These are phyloP conservation scores for Neosilurus mollespiculum DNA, from an alignment of 2,797 vertebrate genomes.

Conservation along the genomic window DNA sequence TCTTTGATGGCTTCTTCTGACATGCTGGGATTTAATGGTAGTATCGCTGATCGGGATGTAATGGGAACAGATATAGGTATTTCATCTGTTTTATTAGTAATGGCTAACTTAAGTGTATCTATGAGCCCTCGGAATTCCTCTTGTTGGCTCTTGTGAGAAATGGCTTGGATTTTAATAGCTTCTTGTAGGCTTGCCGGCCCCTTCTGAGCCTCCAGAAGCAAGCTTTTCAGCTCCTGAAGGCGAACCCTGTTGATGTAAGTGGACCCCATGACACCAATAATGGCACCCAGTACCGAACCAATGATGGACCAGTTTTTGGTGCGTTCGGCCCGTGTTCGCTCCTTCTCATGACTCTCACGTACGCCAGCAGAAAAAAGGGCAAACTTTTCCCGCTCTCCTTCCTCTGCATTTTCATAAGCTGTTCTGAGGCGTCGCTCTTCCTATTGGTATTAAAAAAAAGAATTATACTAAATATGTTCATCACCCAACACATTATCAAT, in stretches of 20 bases:
- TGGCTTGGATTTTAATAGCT: conserved; percentile 86
- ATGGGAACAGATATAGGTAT: background rate
- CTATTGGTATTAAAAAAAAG: conserved; percentile 63
- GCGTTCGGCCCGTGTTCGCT: conserved; percentile 87
- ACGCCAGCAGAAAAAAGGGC: conserved; percentile 89
- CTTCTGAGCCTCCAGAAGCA: conserved; percentile 92
- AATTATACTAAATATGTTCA: background rate
- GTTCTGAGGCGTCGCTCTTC: conserved; percentile 88
- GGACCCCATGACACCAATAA: conserved; percentile 95
- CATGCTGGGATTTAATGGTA: conserved; percentile 30
- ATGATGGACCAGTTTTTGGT: conserved; percentile 99
- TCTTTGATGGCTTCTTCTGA: conserved; percentile 74
- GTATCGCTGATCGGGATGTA: conserved; percentile 34
- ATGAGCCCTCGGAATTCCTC: conserved; percentile 81
- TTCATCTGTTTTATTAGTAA: conserved; percentile 61
- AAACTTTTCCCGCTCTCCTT: conserved; percentile 88
- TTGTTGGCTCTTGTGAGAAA: conserved; percentile 82
- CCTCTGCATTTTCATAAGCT: conserved; percentile 78
- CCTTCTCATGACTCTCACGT: conserved; percentile 93
- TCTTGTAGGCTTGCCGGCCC: conserved; percentile 91
- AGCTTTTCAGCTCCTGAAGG: conserved; percentile 86
- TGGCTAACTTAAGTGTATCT: conserved; percentile 71
- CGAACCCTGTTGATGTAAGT: conserved; percentile 93
- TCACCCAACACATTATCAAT: background rate
- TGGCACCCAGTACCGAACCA: conserved; percentile 88